Evolutionary conservation across 2,888 invertebrate species (phyloP), one percentile per base, ranked within the genome.

Genomic region (Scaptomyza cyrtandrae): DNA sequence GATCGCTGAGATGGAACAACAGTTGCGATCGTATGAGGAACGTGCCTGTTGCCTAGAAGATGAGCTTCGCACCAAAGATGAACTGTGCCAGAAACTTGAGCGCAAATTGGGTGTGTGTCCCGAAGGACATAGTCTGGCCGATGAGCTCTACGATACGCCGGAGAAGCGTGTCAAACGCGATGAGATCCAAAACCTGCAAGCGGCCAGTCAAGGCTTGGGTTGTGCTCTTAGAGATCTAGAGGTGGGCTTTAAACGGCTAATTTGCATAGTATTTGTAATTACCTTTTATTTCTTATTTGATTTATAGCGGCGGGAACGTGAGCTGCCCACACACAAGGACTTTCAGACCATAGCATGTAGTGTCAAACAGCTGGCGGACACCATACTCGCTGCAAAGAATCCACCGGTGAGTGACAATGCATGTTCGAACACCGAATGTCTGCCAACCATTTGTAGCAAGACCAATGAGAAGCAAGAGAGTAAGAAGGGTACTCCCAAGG

Each of bases 31-130:
- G 63, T 93, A 93, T 67, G 93, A 93, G 60, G 94, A 94, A 70
- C 94, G 93, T 71, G 92, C 94, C 16, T 93, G 93, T 61, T 93
- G 93, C 4, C 90, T 95, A 39, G 93, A 93, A 71, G 94, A 94
- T 84, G 95, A 95, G 80, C 90, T 95, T 16, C 87, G 90, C 48
- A 89, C 88, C 45, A 92, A 91, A 71, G 92, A 92, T 50, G 92
- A 92, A 61, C 86, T 86, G 48, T 85, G 85, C 54, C 82, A 81
- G 70, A 59, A 77, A 6, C 58, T 89, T 62, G 91, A 90, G 48
- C 69, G 69, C 1, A 89, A 90, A 54, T 71, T 87, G 13, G 78
- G 89, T 9, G 83, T 86, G 45, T 87, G 88, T 11, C 87, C 90
- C 1, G 78, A 90, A 19, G 89, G 82, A 3, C 83, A 80, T 13